phyloP scores from a whole-genome alignment of 2,888 invertebrate genomes.

The Cyclophora punctaria region DNA sequence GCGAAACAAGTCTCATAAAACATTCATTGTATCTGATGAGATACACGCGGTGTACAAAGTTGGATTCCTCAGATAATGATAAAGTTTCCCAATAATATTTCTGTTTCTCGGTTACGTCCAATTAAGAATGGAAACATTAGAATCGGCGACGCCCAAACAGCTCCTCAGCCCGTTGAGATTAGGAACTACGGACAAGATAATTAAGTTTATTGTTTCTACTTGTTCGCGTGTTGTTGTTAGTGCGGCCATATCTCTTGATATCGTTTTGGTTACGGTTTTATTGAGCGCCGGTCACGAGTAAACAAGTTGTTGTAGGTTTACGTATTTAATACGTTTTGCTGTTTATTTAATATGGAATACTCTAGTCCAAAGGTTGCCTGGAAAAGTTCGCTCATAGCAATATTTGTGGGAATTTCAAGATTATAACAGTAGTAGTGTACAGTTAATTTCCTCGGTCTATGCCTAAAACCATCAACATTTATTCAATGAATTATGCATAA shows the following conservation, averaged over 20 bases:
- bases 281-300: no score
- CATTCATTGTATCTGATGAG: background rate
- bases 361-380: no score
- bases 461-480: no score
- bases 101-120: conserved; percentile 16
- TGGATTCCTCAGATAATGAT: conserved; percentile 20
- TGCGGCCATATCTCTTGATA: conserved; percentile 6
- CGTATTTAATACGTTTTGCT: no score
- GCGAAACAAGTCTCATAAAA: background rate
- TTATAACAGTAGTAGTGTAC: no score
- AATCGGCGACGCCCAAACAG: no score
- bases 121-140: conserved; percentile 37
- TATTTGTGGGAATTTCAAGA: no score
- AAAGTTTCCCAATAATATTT: conserved; percentile 44
- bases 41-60: background rate
- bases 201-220: conserved; percentile 38
- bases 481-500: no score
- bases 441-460: no score
- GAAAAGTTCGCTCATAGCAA: no score
- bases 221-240: conserved; percentile 8
- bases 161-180: conserved; percentile 19
- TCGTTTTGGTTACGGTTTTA: background rate
- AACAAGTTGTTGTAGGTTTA: no score
- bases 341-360: no score
- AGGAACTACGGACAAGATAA: conserved; percentile 31